A percentile compares a stretch with the other conserved stretches of the same genome.
Evolutionary conservation across 2,888 invertebrate species (phyloP).

Genomic region (Andrena hattorfiana): DNA sequence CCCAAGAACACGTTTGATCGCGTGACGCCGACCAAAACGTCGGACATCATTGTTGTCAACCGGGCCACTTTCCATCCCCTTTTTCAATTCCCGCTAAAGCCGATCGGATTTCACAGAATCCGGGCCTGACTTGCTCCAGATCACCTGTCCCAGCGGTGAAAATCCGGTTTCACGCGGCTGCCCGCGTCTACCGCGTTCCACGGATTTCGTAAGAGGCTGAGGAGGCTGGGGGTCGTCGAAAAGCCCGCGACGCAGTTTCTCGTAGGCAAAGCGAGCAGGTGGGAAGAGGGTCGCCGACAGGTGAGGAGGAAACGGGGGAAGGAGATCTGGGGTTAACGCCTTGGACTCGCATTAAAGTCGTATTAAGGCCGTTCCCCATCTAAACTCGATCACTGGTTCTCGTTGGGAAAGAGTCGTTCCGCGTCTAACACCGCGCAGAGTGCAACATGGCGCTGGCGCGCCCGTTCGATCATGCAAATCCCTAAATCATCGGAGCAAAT

Average conservation of each 20-base stretch:
- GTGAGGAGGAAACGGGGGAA: background rate
- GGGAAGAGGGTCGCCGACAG: background rate
- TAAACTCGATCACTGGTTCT: constrained; percentile 60
- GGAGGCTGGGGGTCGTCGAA: constrained; percentile 42
- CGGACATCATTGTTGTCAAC: background rate
- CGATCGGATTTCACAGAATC: constrained; percentile 43
- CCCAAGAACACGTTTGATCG: background rate
- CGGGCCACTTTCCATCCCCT: constrained; percentile 6
- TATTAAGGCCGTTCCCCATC: constrained; percentile 73
- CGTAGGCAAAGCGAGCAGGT: constrained; percentile 6
- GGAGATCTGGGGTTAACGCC: constrained; percentile 62
- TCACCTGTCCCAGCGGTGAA: constrained; percentile 62
- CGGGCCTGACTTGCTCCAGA: constrained; percentile 34
- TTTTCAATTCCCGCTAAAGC: constrained; percentile 15
- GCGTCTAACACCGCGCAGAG: background rate
- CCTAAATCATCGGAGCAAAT: constrained; percentile 72
- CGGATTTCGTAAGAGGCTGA: constrained; percentile 59
- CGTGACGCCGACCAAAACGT: background rate
- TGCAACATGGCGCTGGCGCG: constrained; percentile 28
- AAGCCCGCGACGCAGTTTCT: constrained; percentile 37
- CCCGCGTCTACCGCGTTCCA: constrained; percentile 50
- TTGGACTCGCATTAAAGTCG: constrained; percentile 73
- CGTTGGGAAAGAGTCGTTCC: constrained; percentile 54
- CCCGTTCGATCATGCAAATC: constrained; percentile 73
- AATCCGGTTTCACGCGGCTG: constrained; percentile 62